Evolutionary conservation across 1,140 invertebrate species (phyloP).

Genomic region (Melipona quadrifasciata): DNA sequence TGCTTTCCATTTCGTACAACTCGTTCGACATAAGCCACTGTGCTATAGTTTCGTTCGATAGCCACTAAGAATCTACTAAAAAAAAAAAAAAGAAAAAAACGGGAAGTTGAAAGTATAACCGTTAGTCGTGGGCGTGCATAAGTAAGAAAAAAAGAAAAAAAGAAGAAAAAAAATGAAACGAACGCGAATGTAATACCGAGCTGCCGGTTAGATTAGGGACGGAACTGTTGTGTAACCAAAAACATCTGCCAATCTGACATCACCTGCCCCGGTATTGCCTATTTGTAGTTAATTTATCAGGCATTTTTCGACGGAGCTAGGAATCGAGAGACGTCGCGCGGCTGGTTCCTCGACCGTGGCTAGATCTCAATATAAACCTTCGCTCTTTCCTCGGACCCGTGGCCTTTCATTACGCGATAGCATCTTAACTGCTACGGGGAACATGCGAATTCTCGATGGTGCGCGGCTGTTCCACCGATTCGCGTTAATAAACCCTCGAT

Average conservation of each 20-base stretch:
- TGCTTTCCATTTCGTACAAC: not conserved
- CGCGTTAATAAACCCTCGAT: conserved; percentile 4
- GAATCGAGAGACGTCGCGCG: conserved; percentile 47
- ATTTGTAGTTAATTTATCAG: conserved; percentile 75
- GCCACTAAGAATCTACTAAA: not conserved
- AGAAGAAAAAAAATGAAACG: conserved; percentile 40
- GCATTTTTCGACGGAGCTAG: conserved; percentile 54
- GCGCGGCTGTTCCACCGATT: conserved; percentile 52
- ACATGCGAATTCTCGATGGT: conserved; percentile 64
- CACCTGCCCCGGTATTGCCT: conserved; percentile 74
- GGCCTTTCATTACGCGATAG: conserved; percentile 75
- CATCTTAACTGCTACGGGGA: conserved; percentile 71
- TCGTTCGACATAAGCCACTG: not conserved
- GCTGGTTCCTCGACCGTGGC: conserved; percentile 3
- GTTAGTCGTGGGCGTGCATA: not conserved
- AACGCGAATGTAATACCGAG: conserved; percentile 35
- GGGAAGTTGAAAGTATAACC: not conserved
- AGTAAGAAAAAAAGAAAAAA: not conserved
- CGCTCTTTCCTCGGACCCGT: conserved; percentile 59
- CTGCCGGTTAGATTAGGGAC: conserved; percentile 48
- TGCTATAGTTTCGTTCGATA: not conserved
- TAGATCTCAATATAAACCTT: conserved; percentile 29
- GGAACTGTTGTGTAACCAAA: conserved; percentile 61
- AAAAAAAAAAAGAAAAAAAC: not conserved
- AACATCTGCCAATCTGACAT: conserved; percentile 77